Evolutionary conservation across 1,140 invertebrate species (phyloP).

Genomic region (Penaeus chinensis): DNA sequence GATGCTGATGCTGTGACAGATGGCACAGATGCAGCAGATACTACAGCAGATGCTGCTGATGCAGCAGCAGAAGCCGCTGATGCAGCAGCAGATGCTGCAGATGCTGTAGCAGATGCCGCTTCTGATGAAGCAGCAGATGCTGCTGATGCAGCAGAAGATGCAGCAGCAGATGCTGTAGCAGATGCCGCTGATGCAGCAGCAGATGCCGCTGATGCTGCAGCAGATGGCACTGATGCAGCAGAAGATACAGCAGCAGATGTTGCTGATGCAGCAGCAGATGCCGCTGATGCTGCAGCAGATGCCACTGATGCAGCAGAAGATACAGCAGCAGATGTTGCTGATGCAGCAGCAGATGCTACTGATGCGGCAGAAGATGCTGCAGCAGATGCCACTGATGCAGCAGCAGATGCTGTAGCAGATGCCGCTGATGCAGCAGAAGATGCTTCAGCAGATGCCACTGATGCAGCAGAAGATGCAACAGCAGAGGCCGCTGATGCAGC

Average conservation of each 20-base stretch:
- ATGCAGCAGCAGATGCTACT: background rate
- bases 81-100: background rate
- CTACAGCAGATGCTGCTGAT: too few relatives aligned
- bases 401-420: background rate
- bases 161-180: background rate
- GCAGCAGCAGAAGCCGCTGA: constrained; percentile 1
- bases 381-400: background rate
- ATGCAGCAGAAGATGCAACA: background rate
- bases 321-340: background rate
- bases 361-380: background rate
- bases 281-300: too few relatives aligned
- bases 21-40: background rate
- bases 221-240: background rate
- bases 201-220: constrained; percentile 14
- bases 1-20: background rate
- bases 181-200: constrained; percentile 32
- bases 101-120: background rate
- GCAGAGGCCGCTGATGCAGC: background rate
- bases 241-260: background rate
- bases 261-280: background rate
- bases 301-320: constrained; percentile 7
- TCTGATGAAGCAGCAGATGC: background rate
- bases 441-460: too few relatives aligned
- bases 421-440: background rate
- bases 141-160: background rate